Conservation (phyloP, 2,888 invertebrate genomes). For the Onthophagus sagittarius region DNA sequence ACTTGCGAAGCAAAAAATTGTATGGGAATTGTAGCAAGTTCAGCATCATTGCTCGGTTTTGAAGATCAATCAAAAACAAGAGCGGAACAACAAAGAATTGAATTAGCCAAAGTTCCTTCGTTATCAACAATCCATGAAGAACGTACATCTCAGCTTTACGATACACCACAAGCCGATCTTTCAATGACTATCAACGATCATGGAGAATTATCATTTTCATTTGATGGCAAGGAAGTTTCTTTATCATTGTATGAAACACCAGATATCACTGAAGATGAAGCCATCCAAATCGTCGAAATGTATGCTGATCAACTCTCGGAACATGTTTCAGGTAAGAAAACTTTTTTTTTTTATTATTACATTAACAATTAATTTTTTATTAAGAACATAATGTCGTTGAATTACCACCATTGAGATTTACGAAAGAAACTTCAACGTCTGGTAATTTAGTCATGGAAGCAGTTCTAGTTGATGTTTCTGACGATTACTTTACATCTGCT, state of each 20-base stretch:
- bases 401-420: constrained; percentile 80
- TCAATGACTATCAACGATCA: constrained; percentile 73
- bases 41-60: constrained; percentile 82
- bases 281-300: constrained; percentile 88
- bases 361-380: constrained; percentile 12
- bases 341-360: background rate
- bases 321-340: constrained; percentile 62
- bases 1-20: constrained; percentile 89
- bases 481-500: constrained; percentile 75
- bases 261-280: constrained; percentile 88
- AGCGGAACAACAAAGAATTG: constrained; percentile 53
- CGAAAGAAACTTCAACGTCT: constrained; percentile 84
- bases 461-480: constrained; percentile 83
- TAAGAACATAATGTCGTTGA: constrained; percentile 81
- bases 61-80: constrained; percentile 64
- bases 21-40: constrained; percentile 86
- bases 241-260: constrained; percentile 90
- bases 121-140: constrained; percentile 89
- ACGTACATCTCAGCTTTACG: constrained; percentile 82
- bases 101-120: constrained; percentile 72
- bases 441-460: constrained; percentile 89
- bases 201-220: constrained; percentile 84
- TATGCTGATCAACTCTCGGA: constrained; percentile 90
- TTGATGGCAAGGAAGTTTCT: constrained; percentile 88
- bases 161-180: constrained; percentile 67